phyloP scores from a whole-genome alignment of 2,888 invertebrate genomes.

The Spialia ferax region DNA sequence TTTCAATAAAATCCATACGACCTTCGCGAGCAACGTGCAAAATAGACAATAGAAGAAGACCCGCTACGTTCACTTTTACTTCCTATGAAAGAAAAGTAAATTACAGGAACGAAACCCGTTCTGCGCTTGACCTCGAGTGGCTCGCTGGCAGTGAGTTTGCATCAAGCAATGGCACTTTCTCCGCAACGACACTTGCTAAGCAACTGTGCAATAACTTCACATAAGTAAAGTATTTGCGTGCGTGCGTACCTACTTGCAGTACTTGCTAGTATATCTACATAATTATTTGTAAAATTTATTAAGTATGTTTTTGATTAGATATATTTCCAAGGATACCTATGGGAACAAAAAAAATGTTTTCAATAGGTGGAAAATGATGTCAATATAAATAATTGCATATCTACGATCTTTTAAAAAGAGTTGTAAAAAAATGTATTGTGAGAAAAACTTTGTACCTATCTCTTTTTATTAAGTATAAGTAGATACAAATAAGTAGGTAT shows the following conservation, averaged over 20 bases:
- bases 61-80: conserved; percentile 65
- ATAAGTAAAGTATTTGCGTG: background rate
- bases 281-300: background rate
- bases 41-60: conserved; percentile 34
- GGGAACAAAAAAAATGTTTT: too few relatives aligned
- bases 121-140: conserved; percentile 70
- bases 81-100: conserved; percentile 66
- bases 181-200: conserved; percentile 54
- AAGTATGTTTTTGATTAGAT: background rate
- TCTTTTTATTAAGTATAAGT: too few relatives aligned
- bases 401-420: too few relatives aligned
- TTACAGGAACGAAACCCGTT: conserved; percentile 72
- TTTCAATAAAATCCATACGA: conserved; percentile 9
- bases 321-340: too few relatives aligned
- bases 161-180: conserved; percentile 70
- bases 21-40: conserved; percentile 36
- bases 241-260: too few relatives aligned
- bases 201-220: conserved; percentile 17
- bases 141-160: conserved; percentile 59
- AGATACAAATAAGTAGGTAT: too few relatives aligned
- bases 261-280: background rate
- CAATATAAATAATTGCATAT: too few relatives aligned
- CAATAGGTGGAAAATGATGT: too few relatives aligned
- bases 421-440: too few relatives aligned
- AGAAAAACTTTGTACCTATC: too few relatives aligned